Conservation (phyloP, 2,888 invertebrate genomes). For the Sthenelais limicola region DNA sequence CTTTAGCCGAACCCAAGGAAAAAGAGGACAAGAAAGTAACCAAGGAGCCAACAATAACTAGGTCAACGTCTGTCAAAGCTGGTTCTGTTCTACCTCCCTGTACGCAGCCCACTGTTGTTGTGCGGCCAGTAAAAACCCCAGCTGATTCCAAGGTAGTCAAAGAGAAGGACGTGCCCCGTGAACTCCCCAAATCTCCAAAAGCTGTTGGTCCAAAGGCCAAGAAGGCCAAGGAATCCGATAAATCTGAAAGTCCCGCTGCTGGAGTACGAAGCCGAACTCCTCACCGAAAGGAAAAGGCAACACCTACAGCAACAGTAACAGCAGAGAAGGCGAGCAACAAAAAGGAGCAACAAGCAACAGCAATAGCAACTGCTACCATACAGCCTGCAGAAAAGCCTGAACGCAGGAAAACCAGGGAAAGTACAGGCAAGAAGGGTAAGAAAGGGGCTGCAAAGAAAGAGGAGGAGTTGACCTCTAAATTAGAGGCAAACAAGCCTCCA, state of each 20-base stretch:
- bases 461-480: too few species aligned
- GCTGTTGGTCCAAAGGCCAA: background rate
- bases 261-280: constrained; percentile 14
- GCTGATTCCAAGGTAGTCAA: constrained; percentile 3
- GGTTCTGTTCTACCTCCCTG: background rate
- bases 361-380: too few species aligned
- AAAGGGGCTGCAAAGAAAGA: constrained; percentile 19
- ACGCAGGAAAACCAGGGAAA: background rate
- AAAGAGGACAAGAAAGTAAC: constrained; percentile 4
- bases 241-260: constrained; percentile 1
- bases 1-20: constrained; percentile 2
- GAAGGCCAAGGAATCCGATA: background rate
- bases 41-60: constrained; percentile 7
- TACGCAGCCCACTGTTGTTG: constrained; percentile 24
- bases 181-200: constrained; percentile 1
- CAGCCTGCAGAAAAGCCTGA: background rate
- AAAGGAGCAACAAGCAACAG: background rate
- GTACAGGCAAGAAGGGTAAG: constrained; percentile 1
- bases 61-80: constrained; percentile 6
- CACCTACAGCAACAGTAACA: too few species aligned
- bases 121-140: constrained; percentile 15
- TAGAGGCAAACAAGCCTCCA: too few species aligned
- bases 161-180: background rate
- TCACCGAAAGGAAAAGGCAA: constrained; percentile 12
- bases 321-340: too few species aligned